These are phyloP conservation scores for Accipiter minullus DNA, from an alignment of 2,797 vertebrate genomes.

Conservation along the genomic window DNA sequence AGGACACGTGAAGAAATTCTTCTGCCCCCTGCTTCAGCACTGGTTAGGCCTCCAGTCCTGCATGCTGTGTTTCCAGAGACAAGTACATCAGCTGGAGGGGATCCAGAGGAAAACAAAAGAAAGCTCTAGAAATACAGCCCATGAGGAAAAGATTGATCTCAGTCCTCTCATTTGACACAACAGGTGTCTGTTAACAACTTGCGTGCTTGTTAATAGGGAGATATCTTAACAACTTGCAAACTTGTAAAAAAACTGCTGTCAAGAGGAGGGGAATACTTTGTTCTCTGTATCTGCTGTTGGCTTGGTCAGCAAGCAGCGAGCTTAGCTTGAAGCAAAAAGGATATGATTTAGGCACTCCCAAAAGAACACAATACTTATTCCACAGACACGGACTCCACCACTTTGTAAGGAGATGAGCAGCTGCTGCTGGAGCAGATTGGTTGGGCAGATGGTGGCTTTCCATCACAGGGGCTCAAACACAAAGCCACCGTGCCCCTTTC, in stretches of 20 bases:
- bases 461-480: neutral
- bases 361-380: neutral
- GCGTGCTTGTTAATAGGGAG: neutral
- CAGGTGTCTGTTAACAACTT: neutral
- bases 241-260: neutral
- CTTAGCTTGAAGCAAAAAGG: neutral
- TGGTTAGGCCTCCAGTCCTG: neutral
- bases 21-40: neutral
- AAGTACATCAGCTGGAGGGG: neutral
- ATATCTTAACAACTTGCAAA: neutral
- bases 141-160: neutral
- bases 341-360: neutral
- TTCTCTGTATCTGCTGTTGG: neutral
- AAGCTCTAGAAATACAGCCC: constrained; percentile 1
- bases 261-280: neutral
- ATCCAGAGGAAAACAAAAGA: constrained; percentile 27
- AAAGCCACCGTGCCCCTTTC: neutral
- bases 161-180: neutral
- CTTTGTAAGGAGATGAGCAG: neutral
- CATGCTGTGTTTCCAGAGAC: neutral
- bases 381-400: neutral
- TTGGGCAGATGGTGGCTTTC: neutral
- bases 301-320: neutral
- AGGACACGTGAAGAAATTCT: constrained; percentile 12
- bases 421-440: neutral